Conservation (phyloP, 2,797 vertebrate species). For the Aselliscus stoliczkanus region DNA sequence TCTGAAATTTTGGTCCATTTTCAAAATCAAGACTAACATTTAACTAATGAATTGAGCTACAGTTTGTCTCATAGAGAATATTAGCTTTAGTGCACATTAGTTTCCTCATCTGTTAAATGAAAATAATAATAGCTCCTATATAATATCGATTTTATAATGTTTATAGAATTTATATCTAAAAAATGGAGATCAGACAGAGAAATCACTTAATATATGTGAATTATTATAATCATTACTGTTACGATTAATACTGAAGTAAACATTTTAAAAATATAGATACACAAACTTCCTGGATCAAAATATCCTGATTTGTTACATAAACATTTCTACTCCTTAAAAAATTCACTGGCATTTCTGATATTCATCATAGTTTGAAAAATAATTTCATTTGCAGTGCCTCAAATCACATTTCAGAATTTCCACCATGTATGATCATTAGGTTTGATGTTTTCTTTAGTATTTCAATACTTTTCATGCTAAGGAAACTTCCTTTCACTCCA, state of each 20-base stretch:
- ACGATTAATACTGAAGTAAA: not conserved
- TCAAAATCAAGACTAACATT: not conserved
- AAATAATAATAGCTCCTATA: not conserved
- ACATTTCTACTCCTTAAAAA: not conserved
- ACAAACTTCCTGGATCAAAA: not conserved
- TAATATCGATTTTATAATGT: not conserved
- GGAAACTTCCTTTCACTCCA: not conserved
- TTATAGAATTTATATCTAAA: not conserved
- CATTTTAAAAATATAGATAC: not conserved
- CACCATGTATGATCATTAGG: not conserved
- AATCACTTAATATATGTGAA: not conserved
- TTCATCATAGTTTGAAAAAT: not conserved
- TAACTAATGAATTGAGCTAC: not conserved
- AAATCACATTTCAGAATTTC: not conserved
- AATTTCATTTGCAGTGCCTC: not conserved
- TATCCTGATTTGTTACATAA: not conserved
- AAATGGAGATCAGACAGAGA: not conserved
- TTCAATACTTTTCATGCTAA: not conserved
- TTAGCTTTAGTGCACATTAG: not conserved
- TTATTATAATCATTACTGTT: not conserved
- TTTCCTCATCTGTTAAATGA: not conserved
- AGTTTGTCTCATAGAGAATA: not conserved
- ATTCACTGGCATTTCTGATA: not conserved
- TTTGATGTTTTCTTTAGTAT: not conserved
- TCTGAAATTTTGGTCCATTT: not conserved